Base-by-base conservation (phyloP, 2,113 vertebrate species). In the Alethe castanea region DNA sequence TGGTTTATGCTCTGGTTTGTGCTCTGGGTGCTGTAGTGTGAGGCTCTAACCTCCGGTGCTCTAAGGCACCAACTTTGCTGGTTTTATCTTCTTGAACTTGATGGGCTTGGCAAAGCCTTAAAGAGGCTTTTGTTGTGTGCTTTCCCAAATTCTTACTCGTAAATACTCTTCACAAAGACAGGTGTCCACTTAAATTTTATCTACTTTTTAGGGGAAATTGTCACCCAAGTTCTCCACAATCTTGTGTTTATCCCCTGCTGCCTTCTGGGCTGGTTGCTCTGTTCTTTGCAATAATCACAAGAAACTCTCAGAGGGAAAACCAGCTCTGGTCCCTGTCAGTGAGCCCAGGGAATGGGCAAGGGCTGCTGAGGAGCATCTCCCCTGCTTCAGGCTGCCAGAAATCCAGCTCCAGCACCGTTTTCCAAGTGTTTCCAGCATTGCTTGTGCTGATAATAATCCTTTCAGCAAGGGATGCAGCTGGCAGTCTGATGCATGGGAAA, bases 401-500 rank as follows among this genome's bases (percentile, higher is more conserved):
- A n/a, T 60, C 74, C 74, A 64, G 20, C 31, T 44, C 42, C 71
- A 80, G 56, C 59, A n/a, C 22, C 4, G 4, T 25, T 47, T 87
- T 33, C 50, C 12, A 59, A 44, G 38, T 40, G 18, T 80, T 82
- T 28, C 45, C 47, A 26, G 33, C 59, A 24, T 35, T 81, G 59
- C 42, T 59, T 65, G 47, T 77, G 61, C 85, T 71, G 76, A n/a
- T 67, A 74, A 56, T 40, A 50, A 40, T 73, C 60, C 52, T 70
- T 88, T 81, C 88, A 83, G 90, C 44, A 60, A 60, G 62, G 54
- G 60, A 40, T 85, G 26, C 35, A 66, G 45, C 12, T 94, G 84
- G 72, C 91, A 91, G 36, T 20, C 50, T 86, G 90, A 44, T 50
- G 59, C 50, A 42, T 48, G 72, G 48, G 88, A 92, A 93, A 81